A percentile compares a stretch with the other conserved stretches of the same genome.
These are phyloP conservation scores for Vulpes vulpes DNA, from an alignment of 2,113 vertebrate genomes.

Conservation along the genomic window DNA sequence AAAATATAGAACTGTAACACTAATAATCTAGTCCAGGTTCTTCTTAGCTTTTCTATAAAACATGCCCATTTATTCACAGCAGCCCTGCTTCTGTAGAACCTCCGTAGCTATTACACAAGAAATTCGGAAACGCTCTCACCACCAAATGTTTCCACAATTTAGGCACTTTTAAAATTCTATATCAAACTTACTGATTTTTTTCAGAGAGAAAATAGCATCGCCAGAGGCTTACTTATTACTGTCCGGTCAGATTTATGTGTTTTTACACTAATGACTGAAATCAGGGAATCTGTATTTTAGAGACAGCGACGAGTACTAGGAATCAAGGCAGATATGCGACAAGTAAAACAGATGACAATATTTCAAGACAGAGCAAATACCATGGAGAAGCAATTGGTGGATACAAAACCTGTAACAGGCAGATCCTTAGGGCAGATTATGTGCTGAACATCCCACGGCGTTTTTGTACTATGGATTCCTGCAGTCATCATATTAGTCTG, in stretches of 20 bases:
- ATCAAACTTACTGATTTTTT: constrained; percentile 24
- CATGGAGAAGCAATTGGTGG: neutral
- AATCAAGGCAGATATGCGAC: neutral
- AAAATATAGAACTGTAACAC: neutral
- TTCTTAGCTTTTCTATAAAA: neutral
- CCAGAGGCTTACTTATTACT: neutral
- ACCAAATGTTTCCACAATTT: neutral
- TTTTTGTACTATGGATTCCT: neutral
- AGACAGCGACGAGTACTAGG: neutral
- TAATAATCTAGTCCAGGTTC: neutral
- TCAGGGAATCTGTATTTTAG: neutral
- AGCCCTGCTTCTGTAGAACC: neutral
- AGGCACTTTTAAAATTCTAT: constrained; percentile 58
- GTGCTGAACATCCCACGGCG: neutral
- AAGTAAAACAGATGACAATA: neutral
- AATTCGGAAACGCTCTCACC: constrained; percentile 21
- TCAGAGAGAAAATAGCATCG: constrained; percentile 47
- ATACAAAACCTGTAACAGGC: neutral
- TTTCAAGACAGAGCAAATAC: constrained; percentile 57
- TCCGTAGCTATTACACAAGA: neutral
- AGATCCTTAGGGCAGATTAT: constrained; percentile 43
- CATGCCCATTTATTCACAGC: neutral
- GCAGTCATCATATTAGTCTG: constrained; percentile 44
- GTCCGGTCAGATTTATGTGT: constrained; percentile 56
- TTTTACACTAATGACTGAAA: constrained; percentile 53